These are phyloP conservation scores for Cerceris rybyensis DNA, from an alignment of 2,888 invertebrate species.

Conservation along the genomic window DNA sequence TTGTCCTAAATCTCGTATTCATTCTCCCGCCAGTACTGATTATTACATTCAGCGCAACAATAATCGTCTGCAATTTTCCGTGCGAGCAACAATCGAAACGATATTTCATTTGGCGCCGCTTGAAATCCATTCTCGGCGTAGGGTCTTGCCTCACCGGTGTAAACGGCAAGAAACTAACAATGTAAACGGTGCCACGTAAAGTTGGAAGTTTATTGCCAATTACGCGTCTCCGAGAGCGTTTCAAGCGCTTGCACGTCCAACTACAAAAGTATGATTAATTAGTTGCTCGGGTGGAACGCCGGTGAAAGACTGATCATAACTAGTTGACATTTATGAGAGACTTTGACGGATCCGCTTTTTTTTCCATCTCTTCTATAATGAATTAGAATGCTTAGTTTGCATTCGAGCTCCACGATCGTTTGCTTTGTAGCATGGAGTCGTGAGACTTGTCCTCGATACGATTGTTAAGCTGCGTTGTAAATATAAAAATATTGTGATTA, in stretches of 20 bases:
- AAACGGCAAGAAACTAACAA: neutral
- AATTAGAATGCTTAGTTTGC: constrained; percentile 11
- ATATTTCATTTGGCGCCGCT: too few relatives aligned
- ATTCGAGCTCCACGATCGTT: neutral
- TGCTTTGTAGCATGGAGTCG: neutral
- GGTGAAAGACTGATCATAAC: constrained; percentile 40
- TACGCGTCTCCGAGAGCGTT: constrained; percentile 11
- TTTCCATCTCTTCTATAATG: neutral
- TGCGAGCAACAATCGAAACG: too few relatives aligned
- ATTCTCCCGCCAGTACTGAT: too few relatives aligned
- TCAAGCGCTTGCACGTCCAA: constrained; percentile 8
- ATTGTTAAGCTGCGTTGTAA: too few relatives aligned
- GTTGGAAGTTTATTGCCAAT: constrained; percentile 25
- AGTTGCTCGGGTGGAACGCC: constrained; percentile 22
- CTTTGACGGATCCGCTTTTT: constrained; percentile 23
- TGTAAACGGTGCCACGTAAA: constrained; percentile 1
- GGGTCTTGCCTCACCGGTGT: neutral
- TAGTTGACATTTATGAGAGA: constrained; percentile 25
- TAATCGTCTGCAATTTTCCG: too few relatives aligned
- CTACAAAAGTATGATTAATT: constrained; percentile 33
- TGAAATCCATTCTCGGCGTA: too few relatives aligned
- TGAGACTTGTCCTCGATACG: too few relatives aligned
- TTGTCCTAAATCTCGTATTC: too few relatives aligned
- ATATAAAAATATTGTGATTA: too few relatives aligned
- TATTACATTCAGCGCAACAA: too few relatives aligned